A percentile compares a stretch with the other conserved stretches of the same genome.
Evolutionary conservation across 2,113 vertebrate species (phyloP).

Genomic region (Delphinapterus leucas): DNA sequence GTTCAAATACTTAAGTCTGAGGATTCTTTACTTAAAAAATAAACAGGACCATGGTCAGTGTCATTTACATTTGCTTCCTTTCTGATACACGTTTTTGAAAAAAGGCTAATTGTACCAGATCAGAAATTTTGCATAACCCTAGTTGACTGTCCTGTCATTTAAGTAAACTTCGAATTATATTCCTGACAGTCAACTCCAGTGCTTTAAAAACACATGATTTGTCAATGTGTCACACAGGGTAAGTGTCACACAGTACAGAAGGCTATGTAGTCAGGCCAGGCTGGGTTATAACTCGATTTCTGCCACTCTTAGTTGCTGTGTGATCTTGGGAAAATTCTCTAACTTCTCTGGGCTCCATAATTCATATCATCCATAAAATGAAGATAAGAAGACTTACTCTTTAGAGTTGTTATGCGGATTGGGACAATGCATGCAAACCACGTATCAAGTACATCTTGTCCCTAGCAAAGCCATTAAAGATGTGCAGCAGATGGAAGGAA

Average conservation of each 20-base stretch:
- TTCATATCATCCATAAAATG: background rate
- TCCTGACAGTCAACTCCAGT: background rate
- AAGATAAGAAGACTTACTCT: background rate
- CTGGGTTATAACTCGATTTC: background rate
- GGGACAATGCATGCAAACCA: background rate
- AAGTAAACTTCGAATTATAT: background rate
- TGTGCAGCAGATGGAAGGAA: background rate
- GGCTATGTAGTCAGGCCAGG: background rate
- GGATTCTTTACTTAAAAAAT: constrained; percentile 34
- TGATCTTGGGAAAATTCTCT: background rate
- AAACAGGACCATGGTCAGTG: background rate
- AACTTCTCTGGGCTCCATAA: background rate
- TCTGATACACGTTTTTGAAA: background rate
- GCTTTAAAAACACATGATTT: background rate
- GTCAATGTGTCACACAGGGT: background rate
- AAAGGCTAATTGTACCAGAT: background rate
- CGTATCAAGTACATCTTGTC: background rate
- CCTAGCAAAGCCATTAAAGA: background rate
- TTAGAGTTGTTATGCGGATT: background rate
- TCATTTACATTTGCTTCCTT: background rate
- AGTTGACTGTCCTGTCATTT: background rate
- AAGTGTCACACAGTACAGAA: background rate
- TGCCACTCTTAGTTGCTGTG: background rate
- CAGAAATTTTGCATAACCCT: background rate
- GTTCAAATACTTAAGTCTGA: background rate